Base-by-base conservation (phyloP, 2,113 vertebrate genomes). In the Zosterops pallidus region DNA sequence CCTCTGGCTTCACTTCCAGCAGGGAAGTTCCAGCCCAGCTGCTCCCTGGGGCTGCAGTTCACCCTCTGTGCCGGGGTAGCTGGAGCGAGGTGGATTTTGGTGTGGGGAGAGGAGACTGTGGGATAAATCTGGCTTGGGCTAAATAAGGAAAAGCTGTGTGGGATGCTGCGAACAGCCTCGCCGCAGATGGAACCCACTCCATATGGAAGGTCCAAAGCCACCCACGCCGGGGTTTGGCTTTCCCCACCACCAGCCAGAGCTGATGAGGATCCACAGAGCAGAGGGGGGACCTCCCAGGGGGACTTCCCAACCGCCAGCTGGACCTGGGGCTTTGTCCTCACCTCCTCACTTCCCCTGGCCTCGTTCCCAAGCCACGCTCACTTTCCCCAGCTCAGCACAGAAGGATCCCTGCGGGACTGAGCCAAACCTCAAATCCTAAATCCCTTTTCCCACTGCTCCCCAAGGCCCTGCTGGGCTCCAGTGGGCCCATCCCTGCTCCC, bases 111-210 rank as follows among this genome's bases (percentile, higher is more conserved):
- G 77, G 64, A 87, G 81, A 33, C 60, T 1, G 5, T 21, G 47
- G 70, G 87, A 82, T 86, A 94, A 94, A 92, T 75, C 71, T 5
- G 52, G 77, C 19, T 42, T 0, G 11, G 81, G 74, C 89, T 96
- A 92, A 95, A 96, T 91, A n/a, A 89, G 87, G 96, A 53, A 84
- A 42, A 47, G 92, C 92, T 68, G 90, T 2, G 90, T 92, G 93
- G 93, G 96, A 78, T 84, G 93, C 84, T 89, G 96, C 2, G 2
- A 95, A 41, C 87, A 92, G 81, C 89, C 91, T 80, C 29, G 3
- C 55, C 1, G n/a, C 3, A 5, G 50, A 60, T 16, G 74, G 41
- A 78, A 59, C 87, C 93, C 81, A 47, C 90, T 70, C 92, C 2
- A 5, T 41, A 31, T 33, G 65, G 35, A 55, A 59, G 90, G 94